Conservation (phyloP, 2,113 vertebrate species). For the Telmatochromis sp. region DNA sequence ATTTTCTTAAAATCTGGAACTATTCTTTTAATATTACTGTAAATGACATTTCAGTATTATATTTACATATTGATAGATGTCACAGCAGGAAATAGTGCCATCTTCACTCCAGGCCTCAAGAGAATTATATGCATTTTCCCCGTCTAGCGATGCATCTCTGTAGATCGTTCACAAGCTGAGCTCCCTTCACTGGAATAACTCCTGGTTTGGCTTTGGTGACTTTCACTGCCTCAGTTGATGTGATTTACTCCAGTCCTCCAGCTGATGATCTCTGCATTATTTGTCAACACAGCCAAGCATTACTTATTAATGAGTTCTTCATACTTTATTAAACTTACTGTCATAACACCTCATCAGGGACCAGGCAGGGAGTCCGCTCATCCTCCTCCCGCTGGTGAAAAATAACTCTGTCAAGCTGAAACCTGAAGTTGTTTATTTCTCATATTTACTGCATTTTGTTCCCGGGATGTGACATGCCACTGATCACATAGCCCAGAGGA, state of each 20-base stretch:
- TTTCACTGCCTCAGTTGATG: constrained; percentile 51
- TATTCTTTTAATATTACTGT: not conserved
- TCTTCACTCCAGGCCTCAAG: not conserved
- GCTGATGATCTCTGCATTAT: constrained; percentile 66
- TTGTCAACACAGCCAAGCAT: constrained; percentile 77
- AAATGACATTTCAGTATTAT: not conserved
- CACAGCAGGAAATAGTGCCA: not conserved
- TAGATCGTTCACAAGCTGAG: not conserved
- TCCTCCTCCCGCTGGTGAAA: not conserved
- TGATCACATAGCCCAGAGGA: not conserved
- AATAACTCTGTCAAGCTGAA: not conserved
- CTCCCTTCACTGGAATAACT: not conserved
- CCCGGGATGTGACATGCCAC: not conserved
- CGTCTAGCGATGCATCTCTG: not conserved
- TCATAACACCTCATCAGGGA: constrained; percentile 76
- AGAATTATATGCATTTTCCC: not conserved
- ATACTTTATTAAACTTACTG: constrained; percentile 80
- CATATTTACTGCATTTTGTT: not conserved
- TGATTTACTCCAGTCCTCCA: constrained; percentile 65
- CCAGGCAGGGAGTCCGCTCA: constrained; percentile 37
- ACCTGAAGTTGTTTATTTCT: not conserved
- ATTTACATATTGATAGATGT: not conserved
- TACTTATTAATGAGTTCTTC: constrained; percentile 82
- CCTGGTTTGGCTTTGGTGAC: constrained; percentile 1
- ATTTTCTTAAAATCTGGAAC: not conserved